phyloP scores from a whole-genome alignment of 92 coral and sea anemone species.

The Desmophyllum pertusum region DNA sequence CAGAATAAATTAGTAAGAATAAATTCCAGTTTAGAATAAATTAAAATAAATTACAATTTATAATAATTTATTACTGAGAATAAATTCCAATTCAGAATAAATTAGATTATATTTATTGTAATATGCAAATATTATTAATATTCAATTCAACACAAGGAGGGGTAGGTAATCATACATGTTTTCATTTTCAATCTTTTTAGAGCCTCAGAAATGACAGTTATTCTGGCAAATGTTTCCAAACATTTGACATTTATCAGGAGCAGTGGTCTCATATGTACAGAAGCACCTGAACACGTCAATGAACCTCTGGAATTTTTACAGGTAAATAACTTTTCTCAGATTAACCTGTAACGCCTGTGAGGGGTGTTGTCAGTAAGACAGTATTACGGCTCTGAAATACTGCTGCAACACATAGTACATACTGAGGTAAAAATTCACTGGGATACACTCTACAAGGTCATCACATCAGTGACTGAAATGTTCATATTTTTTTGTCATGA shows the following conservation, averaged over 20 bases:
- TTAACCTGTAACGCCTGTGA: too few relatives aligned
- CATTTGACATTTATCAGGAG: conserved; percentile 78
- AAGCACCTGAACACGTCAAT: conserved; percentile 66
- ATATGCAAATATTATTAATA: too few relatives aligned
- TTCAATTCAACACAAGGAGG: neutral
- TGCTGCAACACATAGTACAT: too few relatives aligned
- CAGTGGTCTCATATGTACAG: conserved; percentile 79
- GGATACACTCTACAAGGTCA: too few relatives aligned
- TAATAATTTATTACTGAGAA: too few relatives aligned
- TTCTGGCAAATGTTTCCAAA: conserved; percentile 86
- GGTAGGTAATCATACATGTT: neutral
- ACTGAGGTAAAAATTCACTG: too few relatives aligned
- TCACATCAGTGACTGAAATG: too few relatives aligned
- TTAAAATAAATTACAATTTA: neutral
- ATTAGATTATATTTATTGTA: too few relatives aligned
- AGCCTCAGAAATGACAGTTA: conserved; percentile 80
- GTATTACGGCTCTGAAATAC: too few relatives aligned
- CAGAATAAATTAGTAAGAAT: neutral
- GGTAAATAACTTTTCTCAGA: too few relatives aligned
- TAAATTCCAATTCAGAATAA: too few relatives aligned
- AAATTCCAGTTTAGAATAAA: neutral
- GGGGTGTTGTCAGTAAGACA: too few relatives aligned
- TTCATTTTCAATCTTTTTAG: conserved; percentile 35
- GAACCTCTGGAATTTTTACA: conserved; percentile 83
- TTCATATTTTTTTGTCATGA: neutral